Conservation (phyloP, 2,888 invertebrate species). For the Synanthedon vespiformis region DNA sequence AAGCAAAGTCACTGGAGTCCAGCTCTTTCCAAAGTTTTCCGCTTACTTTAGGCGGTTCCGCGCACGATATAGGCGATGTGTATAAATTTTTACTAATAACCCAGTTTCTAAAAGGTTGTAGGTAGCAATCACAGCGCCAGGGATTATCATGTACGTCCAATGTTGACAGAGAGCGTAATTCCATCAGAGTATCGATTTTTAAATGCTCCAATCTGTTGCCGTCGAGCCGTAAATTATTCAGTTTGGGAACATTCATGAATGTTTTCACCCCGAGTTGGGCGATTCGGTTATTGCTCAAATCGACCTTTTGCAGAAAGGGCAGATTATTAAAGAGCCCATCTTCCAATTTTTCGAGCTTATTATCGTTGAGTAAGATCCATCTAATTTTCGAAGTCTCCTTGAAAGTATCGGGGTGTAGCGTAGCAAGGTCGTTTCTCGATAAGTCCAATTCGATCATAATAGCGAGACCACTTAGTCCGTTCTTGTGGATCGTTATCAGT, state of each 20-base stretch:
- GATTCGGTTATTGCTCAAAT: constrained; percentile 81
- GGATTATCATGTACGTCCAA: constrained; percentile 84
- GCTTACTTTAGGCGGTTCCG: constrained; percentile 75
- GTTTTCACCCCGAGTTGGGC: constrained; percentile 76
- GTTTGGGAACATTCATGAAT: constrained; percentile 76
- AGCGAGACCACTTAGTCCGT: constrained; percentile 80
- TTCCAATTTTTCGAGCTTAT: constrained; percentile 78
- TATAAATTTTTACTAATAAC: constrained; percentile 79
- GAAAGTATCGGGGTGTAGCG: constrained; percentile 78
- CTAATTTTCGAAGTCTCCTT: constrained; percentile 77
- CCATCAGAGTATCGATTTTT: constrained; percentile 73
- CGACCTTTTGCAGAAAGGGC: constrained; percentile 79
- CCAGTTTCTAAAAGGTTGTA: constrained; percentile 84
- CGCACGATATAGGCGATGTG: constrained; percentile 79
- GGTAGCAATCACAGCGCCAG: constrained; percentile 89
- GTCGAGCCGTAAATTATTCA: constrained; percentile 77
- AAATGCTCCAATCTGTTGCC: constrained; percentile 80
- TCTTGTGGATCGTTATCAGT: constrained; percentile 77
- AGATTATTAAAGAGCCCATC: constrained; percentile 83
- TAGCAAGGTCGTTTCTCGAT: constrained; percentile 77
- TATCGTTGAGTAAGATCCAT: constrained; percentile 79
- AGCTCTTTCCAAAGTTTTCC: constrained; percentile 81
- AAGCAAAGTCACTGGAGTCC: constrained; percentile 82
- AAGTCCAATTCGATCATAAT: constrained; percentile 87
- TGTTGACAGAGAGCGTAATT: constrained; percentile 76